Evolutionary conservation across 2,797 vertebrate genomes (phyloP).

Genomic region (Sebastes paucispinis): DNA sequence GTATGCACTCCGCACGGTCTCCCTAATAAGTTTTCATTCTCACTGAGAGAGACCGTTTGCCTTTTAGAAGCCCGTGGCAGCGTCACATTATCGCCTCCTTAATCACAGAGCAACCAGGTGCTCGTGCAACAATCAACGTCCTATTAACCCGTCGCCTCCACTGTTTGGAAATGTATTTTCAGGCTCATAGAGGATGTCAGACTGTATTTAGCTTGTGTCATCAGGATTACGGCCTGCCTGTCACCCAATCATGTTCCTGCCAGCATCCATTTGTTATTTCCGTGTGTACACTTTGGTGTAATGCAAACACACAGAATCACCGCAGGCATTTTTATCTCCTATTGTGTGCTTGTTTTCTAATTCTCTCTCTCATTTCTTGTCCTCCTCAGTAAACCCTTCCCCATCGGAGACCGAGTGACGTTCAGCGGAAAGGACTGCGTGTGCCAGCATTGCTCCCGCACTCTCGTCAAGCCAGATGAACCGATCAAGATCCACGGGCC

Average conservation of each 20-base stretch:
- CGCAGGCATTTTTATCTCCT: conserved; percentile 27
- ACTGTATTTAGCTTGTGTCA: conserved; percentile 44
- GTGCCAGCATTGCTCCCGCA: conserved; percentile 95
- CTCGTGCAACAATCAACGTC: conserved; percentile 46
- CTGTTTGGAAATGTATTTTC: conserved; percentile 50
- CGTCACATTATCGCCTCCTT: conserved; percentile 58
- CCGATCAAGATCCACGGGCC: conserved; percentile 98
- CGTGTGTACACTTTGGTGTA: conserved; percentile 10
- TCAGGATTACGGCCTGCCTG: conserved; percentile 37
- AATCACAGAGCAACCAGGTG: conserved; percentile 71
- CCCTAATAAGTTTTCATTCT: conserved; percentile 60
- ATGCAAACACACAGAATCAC: conserved; percentile 41
- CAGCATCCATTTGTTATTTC: conserved; percentile 41
- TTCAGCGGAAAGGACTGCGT: conserved; percentile 98
- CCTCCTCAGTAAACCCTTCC: conserved; percentile 92
- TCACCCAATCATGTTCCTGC: conserved; percentile 43
- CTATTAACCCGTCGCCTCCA: conserved; percentile 43
- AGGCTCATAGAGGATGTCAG: conserved; percentile 38
- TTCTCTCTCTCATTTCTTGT: conserved; percentile 4
- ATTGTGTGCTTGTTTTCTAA: conserved; percentile 29
- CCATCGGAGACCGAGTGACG: conserved; percentile 97
- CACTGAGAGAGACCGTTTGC: conserved; percentile 43
- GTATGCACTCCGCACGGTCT: conserved; percentile 47
- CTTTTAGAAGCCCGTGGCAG: conserved; percentile 49
- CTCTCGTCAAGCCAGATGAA: conserved; percentile 89